phyloP scores from a whole-genome alignment of 1,140 invertebrate species.

The Daktulosphaira vitifoliae region DNA sequence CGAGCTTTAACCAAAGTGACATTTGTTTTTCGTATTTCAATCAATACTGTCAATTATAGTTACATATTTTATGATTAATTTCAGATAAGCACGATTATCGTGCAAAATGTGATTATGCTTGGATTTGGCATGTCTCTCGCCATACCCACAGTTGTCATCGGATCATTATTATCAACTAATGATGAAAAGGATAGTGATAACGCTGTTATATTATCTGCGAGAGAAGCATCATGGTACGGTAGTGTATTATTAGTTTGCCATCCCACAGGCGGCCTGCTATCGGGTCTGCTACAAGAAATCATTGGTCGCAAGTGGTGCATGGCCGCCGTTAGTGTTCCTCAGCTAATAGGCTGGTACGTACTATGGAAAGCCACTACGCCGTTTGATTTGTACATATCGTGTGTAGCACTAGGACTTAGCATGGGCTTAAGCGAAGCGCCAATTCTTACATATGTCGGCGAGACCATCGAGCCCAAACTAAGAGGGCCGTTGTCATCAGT shows the following conservation, averaged over 20 bases:
- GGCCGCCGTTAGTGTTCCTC: constrained; percentile 37
- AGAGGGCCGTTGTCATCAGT: constrained; percentile 39
- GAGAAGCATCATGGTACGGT: constrained; percentile 34
- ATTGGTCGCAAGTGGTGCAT: constrained; percentile 37
- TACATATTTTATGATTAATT: too few relatives aligned
- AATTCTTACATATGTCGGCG: constrained; percentile 49
- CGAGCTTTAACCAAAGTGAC: too few relatives aligned
- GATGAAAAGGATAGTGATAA: constrained; percentile 17
- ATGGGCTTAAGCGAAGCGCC: constrained; percentile 50
- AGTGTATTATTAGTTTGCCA: constrained; percentile 35
- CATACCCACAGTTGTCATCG: constrained; percentile 33
- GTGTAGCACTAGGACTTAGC: constrained; percentile 40
- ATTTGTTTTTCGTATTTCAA: too few relatives aligned
- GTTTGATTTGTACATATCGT: constrained; percentile 35
- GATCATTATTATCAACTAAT: constrained; percentile 3
- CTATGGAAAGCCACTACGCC: constrained; percentile 30
- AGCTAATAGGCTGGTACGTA: constrained; percentile 37
- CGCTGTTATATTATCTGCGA: constrained; percentile 40
- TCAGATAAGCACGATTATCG: constrained; percentile 22
- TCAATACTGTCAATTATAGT: too few relatives aligned
- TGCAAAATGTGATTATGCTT: constrained; percentile 34
- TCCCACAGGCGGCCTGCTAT: constrained; percentile 36
- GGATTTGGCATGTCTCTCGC: constrained; percentile 28
- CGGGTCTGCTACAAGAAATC: constrained; percentile 35
- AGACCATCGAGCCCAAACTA: constrained; percentile 45